phyloP scores from a whole-genome alignment of 2,888 invertebrate genomes.

The Miltochrista miniata region DNA sequence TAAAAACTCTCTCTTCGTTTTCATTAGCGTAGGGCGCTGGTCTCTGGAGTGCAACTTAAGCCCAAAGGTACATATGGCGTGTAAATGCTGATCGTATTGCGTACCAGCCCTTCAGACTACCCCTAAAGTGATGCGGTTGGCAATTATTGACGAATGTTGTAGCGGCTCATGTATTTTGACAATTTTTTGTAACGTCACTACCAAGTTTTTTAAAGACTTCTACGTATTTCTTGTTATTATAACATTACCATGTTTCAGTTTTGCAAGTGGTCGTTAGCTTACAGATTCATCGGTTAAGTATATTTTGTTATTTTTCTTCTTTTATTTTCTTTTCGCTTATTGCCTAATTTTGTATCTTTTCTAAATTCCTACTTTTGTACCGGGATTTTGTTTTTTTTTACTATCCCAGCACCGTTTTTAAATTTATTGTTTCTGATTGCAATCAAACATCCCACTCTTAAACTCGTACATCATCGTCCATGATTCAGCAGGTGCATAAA shows the following conservation, averaged over 20 bases:
- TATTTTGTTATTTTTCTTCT: too few species aligned
- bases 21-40: conserved; percentile 61
- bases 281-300: too few species aligned
- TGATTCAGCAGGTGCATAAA: too few species aligned
- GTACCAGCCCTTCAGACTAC: conserved; percentile 42
- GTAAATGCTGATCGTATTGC: conserved; percentile 79
- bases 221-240: neutral
- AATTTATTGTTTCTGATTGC: too few species aligned
- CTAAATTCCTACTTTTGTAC: too few species aligned
- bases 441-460: too few species aligned
- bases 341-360: too few species aligned
- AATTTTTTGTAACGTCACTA: neutral
- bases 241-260: neutral
- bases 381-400: too few species aligned
- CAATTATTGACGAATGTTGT: conserved; percentile 37
- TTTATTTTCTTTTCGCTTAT: too few species aligned
- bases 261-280: too few species aligned
- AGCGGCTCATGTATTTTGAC: conserved; percentile 19
- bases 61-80: conserved; percentile 80
- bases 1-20: conserved; percentile 47
- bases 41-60: conserved; percentile 61
- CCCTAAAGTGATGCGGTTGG: conserved; percentile 47
- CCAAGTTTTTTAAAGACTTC: neutral
- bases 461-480: too few species aligned
- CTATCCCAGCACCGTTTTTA: too few species aligned